Base-by-base conservation (phyloP, 92 coral and sea anemone species). In the Porites lobata region DNA sequence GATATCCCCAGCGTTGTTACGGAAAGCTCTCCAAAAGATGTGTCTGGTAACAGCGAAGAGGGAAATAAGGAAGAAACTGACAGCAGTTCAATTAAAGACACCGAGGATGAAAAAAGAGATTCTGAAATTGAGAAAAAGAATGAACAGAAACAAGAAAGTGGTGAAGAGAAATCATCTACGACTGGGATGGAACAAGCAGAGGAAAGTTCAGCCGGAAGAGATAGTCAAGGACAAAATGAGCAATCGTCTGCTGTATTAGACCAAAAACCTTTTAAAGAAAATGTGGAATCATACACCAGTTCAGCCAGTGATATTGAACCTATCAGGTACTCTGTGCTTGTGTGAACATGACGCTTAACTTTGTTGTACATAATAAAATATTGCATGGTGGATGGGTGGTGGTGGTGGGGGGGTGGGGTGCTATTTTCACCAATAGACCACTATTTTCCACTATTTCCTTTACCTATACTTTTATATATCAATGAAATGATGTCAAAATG, bases 311-410 rank as follows among this genome's bases (percentile, higher is more conserved):
- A 56, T 53, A 32, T 29, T 13, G 70, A 57, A 47, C 58, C 32
- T 53, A 75, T 32, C 69, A 81, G 86, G 86, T 81, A 81, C 58
- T 14, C 21, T 62, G n/a, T 56, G 61, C 47, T 4, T 6, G 47
- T 38, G 47, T 38, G 47, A 38, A 38, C n/a, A n/a, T 38, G 47
- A 4, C 4, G 47, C 47, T 38, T 38, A 38, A 38, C 3, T 38
- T 38, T 38, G 47, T 38, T 38, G 47, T 38, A 4, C 47, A 38
- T 38, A 38, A 5, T 38, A 4, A 4, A 38, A 0, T 4, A 38
- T 38, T 38, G 43, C 5, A 38, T 38, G 43, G 43, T 38, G 47
- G 47, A 38, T 38, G 47, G 47, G 47, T 4, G 47, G 47, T 2
- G 47, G 47, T 4, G 47, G 47, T 38, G 47, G 47, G 47, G 47